Evolutionary conservation across 2,888 invertebrate genomes (phyloP), one percentile per base, ranked within the genome.

Genomic region (Heliconius sara): DNA sequence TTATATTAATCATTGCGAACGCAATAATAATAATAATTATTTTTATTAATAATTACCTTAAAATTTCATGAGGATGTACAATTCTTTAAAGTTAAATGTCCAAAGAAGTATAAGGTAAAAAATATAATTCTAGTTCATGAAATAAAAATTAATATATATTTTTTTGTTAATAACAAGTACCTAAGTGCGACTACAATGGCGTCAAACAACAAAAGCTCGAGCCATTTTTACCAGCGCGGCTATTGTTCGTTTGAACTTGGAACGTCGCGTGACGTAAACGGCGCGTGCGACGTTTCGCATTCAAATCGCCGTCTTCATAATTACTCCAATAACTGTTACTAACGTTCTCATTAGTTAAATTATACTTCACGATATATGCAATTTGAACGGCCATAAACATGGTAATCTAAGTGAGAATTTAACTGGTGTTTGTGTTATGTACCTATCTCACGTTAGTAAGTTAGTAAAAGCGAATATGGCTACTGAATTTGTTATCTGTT

Each of bases 241-340:
- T 88, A 94, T 94, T 94, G 93, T 95, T 93, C 88, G 88, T 90
- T 92, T 92, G 93, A 94, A 93, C 93, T 92, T 94, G 93, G 93
- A 87, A 90, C 91, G 91, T 92, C 89, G 92, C 91, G 90, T 94
- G 93, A 93, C 94, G 93, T 89, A 87, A 86, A 85, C 88, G 90
- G 92, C 92, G 93, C 93, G 94, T 93, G 94, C 93, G 91, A 87
- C 84, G 92, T 84, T 90, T 90, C 86, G 93, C 93, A 94, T 94
- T 94, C 89, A 91, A 93, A 94, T 93, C 80, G 47, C 27, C 73
- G 73, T 79, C 77, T 80, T 79, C 79, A 74, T 83, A 83, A 81
- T 82, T 83, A 88, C 86, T 86, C 84, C 88, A 87, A 89, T 88
- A 86, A 86, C 85, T 85, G 86, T 85, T 87, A 84, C 83, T 83